phyloP scores from a whole-genome alignment of 2,888 invertebrate species.

The Ditylenchus weischeri region DNA sequence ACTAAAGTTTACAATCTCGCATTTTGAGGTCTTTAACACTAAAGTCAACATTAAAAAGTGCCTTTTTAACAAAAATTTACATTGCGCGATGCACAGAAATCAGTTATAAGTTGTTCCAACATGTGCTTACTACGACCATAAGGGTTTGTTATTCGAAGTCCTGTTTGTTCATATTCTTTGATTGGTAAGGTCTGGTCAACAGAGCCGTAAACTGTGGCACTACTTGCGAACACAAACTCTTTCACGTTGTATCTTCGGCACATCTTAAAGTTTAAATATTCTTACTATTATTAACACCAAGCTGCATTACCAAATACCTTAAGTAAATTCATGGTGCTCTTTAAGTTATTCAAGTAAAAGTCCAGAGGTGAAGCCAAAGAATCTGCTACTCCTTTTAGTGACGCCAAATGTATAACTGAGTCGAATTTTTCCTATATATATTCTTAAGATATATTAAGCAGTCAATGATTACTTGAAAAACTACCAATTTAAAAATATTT shows the following conservation, averaged over 20 bases:
- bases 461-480: no score
- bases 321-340: background rate
- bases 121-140: background rate
- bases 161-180: background rate
- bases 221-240: background rate
- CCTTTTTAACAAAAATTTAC: background rate
- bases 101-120: background rate
- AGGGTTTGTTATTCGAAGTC: background rate
- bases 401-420: background rate
- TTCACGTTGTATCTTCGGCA: background rate
- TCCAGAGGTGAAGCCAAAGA: background rate
- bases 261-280: background rate
- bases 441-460: no score
- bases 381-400: background rate
- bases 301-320: background rate
- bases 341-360: constrained; percentile 1
- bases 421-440: background rate
- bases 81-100: background rate
- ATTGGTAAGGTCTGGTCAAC: background rate
- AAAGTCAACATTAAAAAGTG: no score
- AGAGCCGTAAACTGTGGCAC: background rate
- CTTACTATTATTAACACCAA: no score
- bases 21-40: no score
- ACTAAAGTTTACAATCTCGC: no score
- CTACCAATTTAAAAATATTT: no score